phyloP scores from a whole-genome alignment of 1,140 invertebrate species.

The Drosophila erecta region DNA sequence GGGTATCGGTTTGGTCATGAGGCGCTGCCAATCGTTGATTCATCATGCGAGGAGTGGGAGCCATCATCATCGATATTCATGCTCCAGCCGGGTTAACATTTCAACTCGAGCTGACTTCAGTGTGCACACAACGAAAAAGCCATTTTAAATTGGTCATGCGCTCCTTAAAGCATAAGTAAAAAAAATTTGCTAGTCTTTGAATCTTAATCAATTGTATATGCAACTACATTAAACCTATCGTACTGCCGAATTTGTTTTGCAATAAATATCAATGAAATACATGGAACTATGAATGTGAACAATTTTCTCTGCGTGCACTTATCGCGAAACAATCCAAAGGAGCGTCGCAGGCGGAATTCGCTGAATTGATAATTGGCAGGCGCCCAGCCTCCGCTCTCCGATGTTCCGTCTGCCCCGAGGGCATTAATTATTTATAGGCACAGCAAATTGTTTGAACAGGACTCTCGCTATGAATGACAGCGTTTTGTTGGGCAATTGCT shows the following conservation, averaged over 20 bases:
- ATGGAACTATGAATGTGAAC: not conserved
- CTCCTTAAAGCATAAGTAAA: too few relatives aligned
- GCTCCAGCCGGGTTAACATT: constrained; percentile 36
- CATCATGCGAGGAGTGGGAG: constrained; percentile 33
- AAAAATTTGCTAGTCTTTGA: too few relatives aligned
- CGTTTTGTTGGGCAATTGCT: constrained; percentile 58
- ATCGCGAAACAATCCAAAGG: constrained; percentile 20
- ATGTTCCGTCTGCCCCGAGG: constrained; percentile 17
- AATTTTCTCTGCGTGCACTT: constrained; percentile 8
- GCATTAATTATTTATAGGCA: constrained; percentile 77
- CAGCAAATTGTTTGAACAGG: constrained; percentile 39
- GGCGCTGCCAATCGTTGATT: constrained; percentile 44
- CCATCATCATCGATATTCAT: constrained; percentile 68
- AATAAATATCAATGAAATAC: too few relatives aligned
- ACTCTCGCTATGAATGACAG: constrained; percentile 47
- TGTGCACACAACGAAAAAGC: constrained; percentile 9
- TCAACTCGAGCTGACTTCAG: constrained; percentile 6
- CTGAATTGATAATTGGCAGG: constrained; percentile 65
- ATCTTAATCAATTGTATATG: too few relatives aligned
- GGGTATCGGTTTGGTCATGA: not conserved
- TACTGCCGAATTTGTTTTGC: too few relatives aligned
- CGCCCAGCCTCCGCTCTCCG: constrained; percentile 15
- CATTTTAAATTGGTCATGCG: not conserved
- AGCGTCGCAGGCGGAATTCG: constrained; percentile 39
- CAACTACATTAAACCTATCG: too few relatives aligned